Base-by-base conservation (phyloP, 2,888 invertebrate genomes). In the Scaptomyza cyrtandrae region DNA sequence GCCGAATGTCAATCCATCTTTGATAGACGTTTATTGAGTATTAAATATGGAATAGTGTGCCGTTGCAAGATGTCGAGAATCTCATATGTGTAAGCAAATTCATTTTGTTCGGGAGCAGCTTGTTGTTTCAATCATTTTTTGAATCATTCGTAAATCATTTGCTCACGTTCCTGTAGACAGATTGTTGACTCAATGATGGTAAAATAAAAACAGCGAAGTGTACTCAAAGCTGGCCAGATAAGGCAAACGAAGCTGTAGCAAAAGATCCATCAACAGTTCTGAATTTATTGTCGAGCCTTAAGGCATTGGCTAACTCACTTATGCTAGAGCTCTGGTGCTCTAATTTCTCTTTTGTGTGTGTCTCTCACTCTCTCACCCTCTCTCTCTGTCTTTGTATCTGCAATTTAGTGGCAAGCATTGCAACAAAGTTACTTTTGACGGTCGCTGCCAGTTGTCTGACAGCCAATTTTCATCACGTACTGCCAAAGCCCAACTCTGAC, bases 61-160 rank as follows among this genome's bases (percentile, higher is more conserved):
- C 57, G 35, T 49, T 56, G 63, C 74, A 71, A 81, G 71, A 71
- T 80, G 82, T 82, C 68, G 59, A 57, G 16, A 82, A 60, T 68
- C 75, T 73, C 73, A 76, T 86, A 73, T 80, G 76, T 80, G 86
- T 86, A 80, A 86, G 76, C 86, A 78, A 59, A 53, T 57, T 70
- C 62, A 74, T 78, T 70, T 56, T 52, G 45, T 46, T 64, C 61
- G 56, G 70, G 63, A 53, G 63, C 85, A 75, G 78, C 81, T 65
- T 82, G 85, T 75, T 84, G 61, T 78, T 81, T 70, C 68, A 75
- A 68, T 72, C 81, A 80, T 81, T 82, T 84, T 81, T 80, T 83
- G 86, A 83, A 73, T 80, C 70, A 58, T 61, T 69, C 69, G 37
- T 83, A 83, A 83, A 73, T 80, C 70, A 58, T 61, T 69, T 69